These are phyloP conservation scores for Lathronympha strigana DNA, from an alignment of 2,888 invertebrate species.

Conservation along the genomic window DNA sequence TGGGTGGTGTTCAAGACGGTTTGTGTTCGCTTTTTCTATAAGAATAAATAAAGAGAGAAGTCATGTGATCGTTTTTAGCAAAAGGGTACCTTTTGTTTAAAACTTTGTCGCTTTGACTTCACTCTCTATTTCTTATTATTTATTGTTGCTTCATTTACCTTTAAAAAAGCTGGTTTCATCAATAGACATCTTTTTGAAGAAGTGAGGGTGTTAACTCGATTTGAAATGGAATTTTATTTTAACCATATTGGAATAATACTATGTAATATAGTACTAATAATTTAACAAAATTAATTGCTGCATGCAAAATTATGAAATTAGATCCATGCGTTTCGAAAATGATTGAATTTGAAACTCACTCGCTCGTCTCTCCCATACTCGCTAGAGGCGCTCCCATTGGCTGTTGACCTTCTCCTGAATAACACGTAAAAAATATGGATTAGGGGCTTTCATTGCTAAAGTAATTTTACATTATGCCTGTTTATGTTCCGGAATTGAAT, in stretches of 20 bases:
- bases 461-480: constrained; percentile 45
- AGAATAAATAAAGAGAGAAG: no score
- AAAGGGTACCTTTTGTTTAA: no score
- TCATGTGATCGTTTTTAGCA: no score
- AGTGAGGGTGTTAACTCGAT: constrained; percentile 32
- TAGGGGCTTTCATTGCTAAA: neutral
- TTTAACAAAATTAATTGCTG: no score
- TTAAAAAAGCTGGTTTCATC: neutral
- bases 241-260: neutral
- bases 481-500: no score
- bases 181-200: neutral
- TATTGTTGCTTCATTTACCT: no score
- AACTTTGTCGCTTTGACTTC: no score
- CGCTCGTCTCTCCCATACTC: constrained; percentile 86
- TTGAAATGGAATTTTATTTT: neutral
- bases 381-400: constrained; percentile 85
- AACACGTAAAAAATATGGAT: constrained; percentile 50
- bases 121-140: no score
- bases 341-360: constrained; percentile 75
- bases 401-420: constrained; percentile 77
- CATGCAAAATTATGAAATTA: constrained; percentile 34
- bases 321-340: constrained; percentile 36
- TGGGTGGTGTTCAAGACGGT: no score
- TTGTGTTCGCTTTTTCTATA: no score
- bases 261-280: neutral